phyloP scores from a whole-genome alignment of 2,797 vertebrate species.

The Lepilemur ruficaudatus region DNA sequence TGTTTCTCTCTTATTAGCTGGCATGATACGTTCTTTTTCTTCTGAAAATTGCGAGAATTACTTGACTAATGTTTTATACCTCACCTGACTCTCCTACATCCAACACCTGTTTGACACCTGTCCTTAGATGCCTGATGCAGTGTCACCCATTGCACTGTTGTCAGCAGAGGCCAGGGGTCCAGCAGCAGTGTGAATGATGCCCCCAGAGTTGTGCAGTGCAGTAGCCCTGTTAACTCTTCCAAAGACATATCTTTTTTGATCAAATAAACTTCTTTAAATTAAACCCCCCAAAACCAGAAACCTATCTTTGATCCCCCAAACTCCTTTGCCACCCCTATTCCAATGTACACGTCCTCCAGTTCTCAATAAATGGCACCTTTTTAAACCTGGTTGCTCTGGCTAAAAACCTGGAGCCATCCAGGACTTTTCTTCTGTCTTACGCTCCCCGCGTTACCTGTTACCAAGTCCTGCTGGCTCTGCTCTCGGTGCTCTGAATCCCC shows the following conservation, averaged over 20 bases:
- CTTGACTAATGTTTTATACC: not conserved
- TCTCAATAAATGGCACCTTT: not conserved
- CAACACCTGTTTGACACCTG: not conserved
- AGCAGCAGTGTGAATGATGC: not conserved
- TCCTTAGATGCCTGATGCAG: not conserved
- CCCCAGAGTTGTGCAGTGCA: not conserved
- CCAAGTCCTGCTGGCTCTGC: not conserved
- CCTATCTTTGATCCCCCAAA: not conserved
- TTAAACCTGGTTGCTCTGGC: not conserved
- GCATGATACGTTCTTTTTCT: not conserved
- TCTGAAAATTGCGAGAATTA: not conserved
- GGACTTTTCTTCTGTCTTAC: not conserved
- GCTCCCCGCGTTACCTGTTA: not conserved
- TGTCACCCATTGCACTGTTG: rapidly evolving
- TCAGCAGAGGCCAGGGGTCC: no score
- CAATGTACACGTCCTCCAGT: not conserved
- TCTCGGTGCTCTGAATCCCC: not conserved
- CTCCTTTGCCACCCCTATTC: not conserved
- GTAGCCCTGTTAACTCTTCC: not conserved
- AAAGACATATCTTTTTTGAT: not conserved
- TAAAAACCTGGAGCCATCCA: not conserved
- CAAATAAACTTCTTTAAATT: no score
- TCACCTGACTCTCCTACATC: not conserved
- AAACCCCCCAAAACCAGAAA: rapidly evolving
- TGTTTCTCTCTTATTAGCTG: not conserved